These are phyloP conservation scores for Drosophila seclusa DNA, from an alignment of 2,888 invertebrate species.

Conservation along the genomic window DNA sequence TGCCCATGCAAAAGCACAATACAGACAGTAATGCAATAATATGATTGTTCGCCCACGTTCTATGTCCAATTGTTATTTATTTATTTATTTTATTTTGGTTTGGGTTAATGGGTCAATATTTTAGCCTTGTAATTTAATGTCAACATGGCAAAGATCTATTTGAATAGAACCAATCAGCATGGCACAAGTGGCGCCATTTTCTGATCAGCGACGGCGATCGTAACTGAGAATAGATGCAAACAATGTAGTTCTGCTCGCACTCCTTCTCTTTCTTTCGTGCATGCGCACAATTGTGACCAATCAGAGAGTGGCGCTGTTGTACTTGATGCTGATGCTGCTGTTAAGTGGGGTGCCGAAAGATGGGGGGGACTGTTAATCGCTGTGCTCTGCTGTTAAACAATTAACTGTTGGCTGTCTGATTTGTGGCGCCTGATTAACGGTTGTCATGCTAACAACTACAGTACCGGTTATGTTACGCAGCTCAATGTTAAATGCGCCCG, in stretches of 20 bases:
- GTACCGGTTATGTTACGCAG: conserved; percentile 42
- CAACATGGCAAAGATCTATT: background rate
- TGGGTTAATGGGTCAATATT: conserved; percentile 60
- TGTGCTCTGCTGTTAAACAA: conserved; percentile 48
- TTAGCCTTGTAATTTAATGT: conserved; percentile 26
- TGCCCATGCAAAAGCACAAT: conserved; percentile 63
- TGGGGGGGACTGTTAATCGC: conserved; percentile 24
- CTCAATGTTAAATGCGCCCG: conserved; percentile 43
- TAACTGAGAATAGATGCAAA: conserved; percentile 49
- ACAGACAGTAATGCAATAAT: conserved; percentile 10
- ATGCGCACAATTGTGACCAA: conserved; percentile 42
- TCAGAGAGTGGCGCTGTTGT: conserved; percentile 35
- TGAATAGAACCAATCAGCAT: conserved; percentile 31
- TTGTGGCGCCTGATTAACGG: conserved; percentile 77
- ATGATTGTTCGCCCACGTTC: background rate
- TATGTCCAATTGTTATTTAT: conserved; percentile 12
- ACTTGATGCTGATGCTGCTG: background rate
- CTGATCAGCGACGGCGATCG: conserved; percentile 29
- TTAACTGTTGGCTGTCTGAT: conserved; percentile 53
- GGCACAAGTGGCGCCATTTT: conserved; percentile 49
- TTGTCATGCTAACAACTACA: conserved; percentile 60
- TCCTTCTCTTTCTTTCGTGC: conserved; percentile 4
- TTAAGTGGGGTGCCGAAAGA: background rate
- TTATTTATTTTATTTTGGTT: background rate
- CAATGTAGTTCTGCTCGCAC: conserved; percentile 3